Conservation (phyloP, 2,797 vertebrate species). For the Gobio occitaniae region DNA sequence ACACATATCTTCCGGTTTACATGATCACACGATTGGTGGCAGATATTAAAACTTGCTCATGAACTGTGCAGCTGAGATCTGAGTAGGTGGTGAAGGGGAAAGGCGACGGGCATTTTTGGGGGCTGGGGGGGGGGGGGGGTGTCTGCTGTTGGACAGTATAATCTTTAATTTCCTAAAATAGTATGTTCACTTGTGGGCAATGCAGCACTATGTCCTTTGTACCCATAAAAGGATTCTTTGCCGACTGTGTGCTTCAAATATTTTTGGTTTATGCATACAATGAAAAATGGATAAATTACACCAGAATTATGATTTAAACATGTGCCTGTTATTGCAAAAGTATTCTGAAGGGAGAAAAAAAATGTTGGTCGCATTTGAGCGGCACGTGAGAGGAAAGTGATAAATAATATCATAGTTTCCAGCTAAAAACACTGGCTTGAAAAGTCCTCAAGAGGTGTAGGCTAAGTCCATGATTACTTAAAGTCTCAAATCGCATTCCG, state of each 20-base stretch:
- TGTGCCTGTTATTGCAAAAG: neutral
- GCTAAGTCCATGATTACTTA: slow-evolving; percentile 50
- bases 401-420: slow-evolving; percentile 43
- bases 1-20: slow-evolving; percentile 32
- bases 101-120: slow-evolving; percentile 25
- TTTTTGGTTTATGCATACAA: neutral
- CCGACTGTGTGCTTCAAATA: slow-evolving; percentile 1
- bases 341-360: neutral
- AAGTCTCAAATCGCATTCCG: slow-evolving; percentile 45
- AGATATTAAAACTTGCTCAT: slow-evolving; percentile 25
- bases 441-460: slow-evolving; percentile 46
- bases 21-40: slow-evolving; percentile 17
- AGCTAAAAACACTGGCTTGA: slow-evolving; percentile 34
- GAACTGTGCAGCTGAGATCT: slow-evolving; percentile 23
- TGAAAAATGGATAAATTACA: neutral
- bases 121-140: neutral
- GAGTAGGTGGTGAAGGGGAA: slow-evolving; percentile 33
- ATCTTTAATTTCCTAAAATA: slow-evolving; percentile 39
- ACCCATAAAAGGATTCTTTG: slow-evolving; percentile 29
- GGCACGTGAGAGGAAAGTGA: neutral
- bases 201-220: slow-evolving; percentile 3
- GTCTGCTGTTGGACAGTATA: slow-evolving; percentile 28
- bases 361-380: slow-evolving; percentile 7
- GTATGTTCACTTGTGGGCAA: slow-evolving; percentile 39
- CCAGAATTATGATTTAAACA: neutral